Evolutionary conservation across 2,797 vertebrate genomes (phyloP).

Genomic region (Falco novaeseelandiae): DNA sequence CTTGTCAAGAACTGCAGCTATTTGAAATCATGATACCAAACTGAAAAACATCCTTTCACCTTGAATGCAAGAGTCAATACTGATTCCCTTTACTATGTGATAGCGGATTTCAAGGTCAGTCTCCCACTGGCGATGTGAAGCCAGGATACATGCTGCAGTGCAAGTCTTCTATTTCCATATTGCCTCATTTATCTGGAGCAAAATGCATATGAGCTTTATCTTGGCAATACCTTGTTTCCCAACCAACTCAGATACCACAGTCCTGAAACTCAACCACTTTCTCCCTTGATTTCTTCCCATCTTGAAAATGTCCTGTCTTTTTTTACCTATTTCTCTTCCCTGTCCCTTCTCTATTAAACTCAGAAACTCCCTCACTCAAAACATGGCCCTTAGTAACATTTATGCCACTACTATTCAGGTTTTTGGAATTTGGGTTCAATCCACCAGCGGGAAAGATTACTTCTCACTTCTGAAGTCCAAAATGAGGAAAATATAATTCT

Average conservation of each 20-base stretch:
- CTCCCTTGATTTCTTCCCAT: not conserved
- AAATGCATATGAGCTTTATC: not conserved
- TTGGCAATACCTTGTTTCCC: not conserved
- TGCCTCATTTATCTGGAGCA: not conserved
- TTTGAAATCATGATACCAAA: not conserved
- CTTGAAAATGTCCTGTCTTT: not conserved
- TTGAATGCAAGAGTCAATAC: not conserved
- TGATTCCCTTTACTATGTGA: not conserved
- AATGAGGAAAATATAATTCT: not conserved
- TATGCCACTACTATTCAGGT: not conserved
- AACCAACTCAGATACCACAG: not conserved
- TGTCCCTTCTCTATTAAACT: not conserved
- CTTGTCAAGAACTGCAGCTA: not conserved
- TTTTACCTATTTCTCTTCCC: not conserved
- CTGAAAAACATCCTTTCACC: not conserved
- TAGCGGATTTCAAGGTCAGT: conserved; percentile 12
- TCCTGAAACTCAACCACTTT: not conserved
- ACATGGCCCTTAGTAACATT: not conserved
- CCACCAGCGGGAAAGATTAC: not conserved
- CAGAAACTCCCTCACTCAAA: not conserved
- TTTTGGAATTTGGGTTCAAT: not conserved
- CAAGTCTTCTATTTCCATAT: not conserved
- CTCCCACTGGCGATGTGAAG: not conserved
- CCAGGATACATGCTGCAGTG: not conserved
- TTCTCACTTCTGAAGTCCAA: not conserved